Evolutionary conservation across 2,113 vertebrate species (phyloP).

Genomic region (Carassius auratus): DNA sequence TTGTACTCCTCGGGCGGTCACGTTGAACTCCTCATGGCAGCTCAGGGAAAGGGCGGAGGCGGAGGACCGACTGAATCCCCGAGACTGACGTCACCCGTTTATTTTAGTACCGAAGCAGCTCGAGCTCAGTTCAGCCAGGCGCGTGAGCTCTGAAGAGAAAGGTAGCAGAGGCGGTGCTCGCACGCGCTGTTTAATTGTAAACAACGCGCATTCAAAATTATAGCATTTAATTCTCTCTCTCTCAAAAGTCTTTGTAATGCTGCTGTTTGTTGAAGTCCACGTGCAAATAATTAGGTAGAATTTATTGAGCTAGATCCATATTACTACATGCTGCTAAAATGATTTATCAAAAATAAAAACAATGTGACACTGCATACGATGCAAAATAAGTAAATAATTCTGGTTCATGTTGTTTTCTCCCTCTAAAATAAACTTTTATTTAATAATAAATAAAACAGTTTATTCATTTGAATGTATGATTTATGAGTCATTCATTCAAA

Average conservation of each 20-base stretch:
- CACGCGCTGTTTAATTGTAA: neutral
- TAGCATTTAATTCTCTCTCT: neutral
- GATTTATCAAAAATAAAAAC: too few relatives aligned
- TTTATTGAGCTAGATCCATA: neutral
- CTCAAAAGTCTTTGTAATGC: neutral
- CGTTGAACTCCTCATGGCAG: slow-evolving; percentile 76
- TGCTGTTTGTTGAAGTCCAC: neutral
- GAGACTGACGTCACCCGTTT: slow-evolving; percentile 30
- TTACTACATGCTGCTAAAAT: neutral
- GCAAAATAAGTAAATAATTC: too few relatives aligned
- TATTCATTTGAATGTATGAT: neutral
- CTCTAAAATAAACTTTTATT: neutral
- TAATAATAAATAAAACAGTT: neutral
- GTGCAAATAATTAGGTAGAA: neutral
- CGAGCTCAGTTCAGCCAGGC: too few relatives aligned
- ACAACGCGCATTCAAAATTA: neutral
- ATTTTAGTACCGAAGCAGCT: slow-evolving; percentile 4
- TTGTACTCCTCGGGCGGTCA: slow-evolving; percentile 63
- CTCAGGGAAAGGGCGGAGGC: slow-evolving; percentile 20
- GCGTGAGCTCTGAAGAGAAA: neutral
- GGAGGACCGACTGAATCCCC: slow-evolving; percentile 3
- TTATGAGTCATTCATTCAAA: neutral
- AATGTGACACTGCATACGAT: too few relatives aligned
- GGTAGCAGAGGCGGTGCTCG: neutral
- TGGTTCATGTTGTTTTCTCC: neutral